Percentiles rank a stretch among this genome's conserved stretches.
Evolutionary conservation across 2,797 vertebrate genomes (phyloP).

Genomic region (Sphaeramia orbicularis): DNA sequence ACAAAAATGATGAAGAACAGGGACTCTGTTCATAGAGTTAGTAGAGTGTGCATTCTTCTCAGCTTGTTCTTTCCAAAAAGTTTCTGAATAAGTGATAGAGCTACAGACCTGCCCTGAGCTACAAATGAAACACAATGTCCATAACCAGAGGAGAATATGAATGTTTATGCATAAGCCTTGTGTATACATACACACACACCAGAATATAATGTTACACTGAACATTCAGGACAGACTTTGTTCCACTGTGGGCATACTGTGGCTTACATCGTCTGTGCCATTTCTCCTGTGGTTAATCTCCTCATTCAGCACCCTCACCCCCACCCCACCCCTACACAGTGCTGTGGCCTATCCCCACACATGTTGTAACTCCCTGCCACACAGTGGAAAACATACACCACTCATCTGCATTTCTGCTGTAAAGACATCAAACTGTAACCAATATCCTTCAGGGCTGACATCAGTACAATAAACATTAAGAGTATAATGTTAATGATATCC

Average conservation of each 20-base stretch:
- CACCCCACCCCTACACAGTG: not conserved
- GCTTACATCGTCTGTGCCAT: conserved; percentile 65
- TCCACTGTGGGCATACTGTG: conserved; percentile 73
- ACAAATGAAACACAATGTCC: conserved; percentile 81
- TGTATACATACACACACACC: conserved; percentile 30
- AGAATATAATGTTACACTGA: conserved; percentile 74
- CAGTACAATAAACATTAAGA: conserved; percentile 56
- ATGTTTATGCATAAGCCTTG: conserved; percentile 38
- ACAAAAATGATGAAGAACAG: conserved; percentile 72
- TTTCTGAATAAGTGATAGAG: conserved; percentile 67
- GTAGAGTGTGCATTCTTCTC: conserved; percentile 61
- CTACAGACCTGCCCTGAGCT: conserved; percentile 54
- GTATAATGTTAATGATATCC: conserved; percentile 36
- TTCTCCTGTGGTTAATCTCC: conserved; percentile 71
- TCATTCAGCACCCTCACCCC: conserved; percentile 65
- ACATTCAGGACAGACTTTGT: conserved; percentile 74
- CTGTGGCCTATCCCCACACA: conserved; percentile 5
- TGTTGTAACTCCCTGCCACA: conserved; percentile 52
- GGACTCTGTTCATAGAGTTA: too few species aligned
- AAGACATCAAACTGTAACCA: conserved; percentile 59
- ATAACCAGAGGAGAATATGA: conserved; percentile 60
- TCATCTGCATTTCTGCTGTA: conserved; percentile 62
- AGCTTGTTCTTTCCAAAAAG: conserved; percentile 74
- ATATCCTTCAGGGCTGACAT: conserved; percentile 57
- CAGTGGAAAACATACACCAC: conserved; percentile 72